These are phyloP conservation scores for Scaptomyza graminum DNA, from an alignment of 1,140 invertebrate species.

Conservation along the genomic window DNA sequence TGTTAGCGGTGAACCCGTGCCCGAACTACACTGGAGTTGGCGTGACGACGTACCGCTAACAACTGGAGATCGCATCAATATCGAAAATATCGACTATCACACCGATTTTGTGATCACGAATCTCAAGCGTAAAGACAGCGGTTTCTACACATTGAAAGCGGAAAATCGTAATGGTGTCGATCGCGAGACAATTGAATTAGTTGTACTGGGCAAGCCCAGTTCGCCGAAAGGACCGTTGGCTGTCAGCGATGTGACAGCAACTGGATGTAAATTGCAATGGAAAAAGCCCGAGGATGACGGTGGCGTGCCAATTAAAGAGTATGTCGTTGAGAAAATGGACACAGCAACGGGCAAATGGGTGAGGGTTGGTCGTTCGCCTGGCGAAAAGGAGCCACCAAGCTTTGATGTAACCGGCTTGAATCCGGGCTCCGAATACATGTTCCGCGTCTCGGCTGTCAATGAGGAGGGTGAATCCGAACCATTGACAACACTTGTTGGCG, in stretches of 20 bases:
- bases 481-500: constrained; percentile 91
- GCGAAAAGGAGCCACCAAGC: constrained; percentile 89
- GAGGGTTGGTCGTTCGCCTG: constrained; percentile 89
- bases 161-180: constrained; percentile 96
- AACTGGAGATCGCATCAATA: constrained; percentile 93
- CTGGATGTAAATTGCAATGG: constrained; percentile 94
- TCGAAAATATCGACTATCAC: constrained; percentile 96
- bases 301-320: constrained; percentile 96
- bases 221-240: constrained; percentile 95
- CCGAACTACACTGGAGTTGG: constrained; percentile 93
- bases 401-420: constrained; percentile 95
- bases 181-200: constrained; percentile 94
- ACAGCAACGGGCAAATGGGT: constrained; percentile 95
- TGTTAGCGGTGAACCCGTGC: constrained; percentile 94
- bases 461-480: constrained; percentile 98
- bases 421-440: constrained; percentile 97
- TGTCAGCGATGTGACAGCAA: constrained; percentile 93
- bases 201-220: constrained; percentile 94
- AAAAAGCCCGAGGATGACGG: constrained; percentile 97
- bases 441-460: constrained; percentile 97
- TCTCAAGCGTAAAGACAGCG: constrained; percentile 94
- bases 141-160: constrained; percentile 94
- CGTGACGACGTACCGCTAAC: constrained; percentile 92
- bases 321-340: constrained; percentile 97
- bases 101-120: constrained; percentile 94